Base-by-base conservation (phyloP, 2,113 vertebrate species). In the Grallaria varia region DNA sequence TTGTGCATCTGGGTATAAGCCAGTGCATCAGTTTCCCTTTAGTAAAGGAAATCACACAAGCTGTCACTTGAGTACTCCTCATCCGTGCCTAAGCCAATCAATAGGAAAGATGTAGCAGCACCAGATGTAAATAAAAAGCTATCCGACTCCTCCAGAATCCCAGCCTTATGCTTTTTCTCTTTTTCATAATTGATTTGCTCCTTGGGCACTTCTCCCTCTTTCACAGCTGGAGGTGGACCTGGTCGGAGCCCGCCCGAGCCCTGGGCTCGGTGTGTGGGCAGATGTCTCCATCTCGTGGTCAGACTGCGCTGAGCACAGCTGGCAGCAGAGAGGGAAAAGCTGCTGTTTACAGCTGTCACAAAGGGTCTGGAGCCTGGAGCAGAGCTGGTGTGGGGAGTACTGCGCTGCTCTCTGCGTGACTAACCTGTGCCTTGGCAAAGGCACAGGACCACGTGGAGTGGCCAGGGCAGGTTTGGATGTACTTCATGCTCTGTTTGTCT, bases 241-340 rank as follows among this genome's bases (percentile, higher is more conserved):
- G 17, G 9, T 30, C 23, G 1, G 8, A 4, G 90, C 24, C 28
- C 14, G 1, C 10, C 28, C n/a, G 3, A 10, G 55, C 3, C 4
- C 4, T 11, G 31, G 62, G 67, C 76, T 81, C 39, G 1, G 5
- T 59, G 78, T 42, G 81, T 19, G 68, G 87, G 84, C 58, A 28
- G 18, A 30, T 3, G 8, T 78, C 92, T 85, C 95, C 95, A 93
- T 10, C 95, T 96, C 7, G 85, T 25, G 93, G 91, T 42, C 19
- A 23, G 30, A 3, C 3, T 8, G 87, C 5, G 25, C 84, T 8
- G 56, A 63, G 58, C 77, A 10, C 17, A 39, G 68, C 64, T 33
- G 88, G 15, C 24, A 20, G 63, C 3, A 2, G 8, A 1, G 56
- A 2, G 9, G 9, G 27, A 21, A 14, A 12, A n/a, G 1, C 21